Evolutionary conservation across 1,140 invertebrate species (phyloP).

Genomic region (Camponotus floridanus): DNA sequence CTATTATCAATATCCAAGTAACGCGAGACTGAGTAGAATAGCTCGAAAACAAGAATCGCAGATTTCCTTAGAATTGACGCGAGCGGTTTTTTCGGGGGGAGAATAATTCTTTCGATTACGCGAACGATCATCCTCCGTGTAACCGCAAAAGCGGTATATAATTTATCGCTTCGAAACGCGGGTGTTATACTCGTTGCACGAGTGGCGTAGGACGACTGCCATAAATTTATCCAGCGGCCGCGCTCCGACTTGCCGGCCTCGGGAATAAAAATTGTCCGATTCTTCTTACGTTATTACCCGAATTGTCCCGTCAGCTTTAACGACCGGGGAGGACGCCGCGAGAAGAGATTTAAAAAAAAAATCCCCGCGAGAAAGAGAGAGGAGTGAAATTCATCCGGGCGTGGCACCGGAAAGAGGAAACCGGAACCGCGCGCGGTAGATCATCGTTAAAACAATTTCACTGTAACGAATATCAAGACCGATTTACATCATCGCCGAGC

Average conservation of each 20-base stretch:
- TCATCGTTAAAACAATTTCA: slow-evolving; percentile 78
- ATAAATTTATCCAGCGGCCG: slow-evolving; percentile 50
- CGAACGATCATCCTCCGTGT: slow-evolving; percentile 37
- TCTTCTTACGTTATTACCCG: slow-evolving; percentile 53
- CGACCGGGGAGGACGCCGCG: slow-evolving; percentile 47
- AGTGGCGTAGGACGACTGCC: slow-evolving; percentile 26
- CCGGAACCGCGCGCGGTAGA: slow-evolving; percentile 51
- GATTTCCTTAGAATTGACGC: slow-evolving; percentile 34
- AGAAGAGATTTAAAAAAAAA: slow-evolving; percentile 66
- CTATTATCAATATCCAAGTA: not conserved
- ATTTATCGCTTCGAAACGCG: slow-evolving; percentile 48
- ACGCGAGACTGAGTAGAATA: not conserved
- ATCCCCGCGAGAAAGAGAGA: not conserved
- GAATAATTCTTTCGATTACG: slow-evolving; percentile 49
- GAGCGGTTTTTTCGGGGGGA: not conserved
- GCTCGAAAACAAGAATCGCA: not conserved
- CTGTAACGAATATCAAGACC: slow-evolving; percentile 74
- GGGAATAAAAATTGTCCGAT: slow-evolving; percentile 63
- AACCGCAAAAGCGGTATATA: slow-evolving; percentile 22
- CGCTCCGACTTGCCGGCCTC: slow-evolving; percentile 11
- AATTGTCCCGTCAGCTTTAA: slow-evolving; percentile 72
- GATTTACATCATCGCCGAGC: slow-evolving; percentile 66
- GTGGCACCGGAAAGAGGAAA: slow-evolving; percentile 46
- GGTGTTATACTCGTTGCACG: slow-evolving; percentile 24
- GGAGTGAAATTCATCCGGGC: slow-evolving; percentile 9